Evolutionary conservation across 1,140 invertebrate genomes (phyloP), one percentile per base, ranked within the genome.

Genomic region (Nilaparvata lugens): DNA sequence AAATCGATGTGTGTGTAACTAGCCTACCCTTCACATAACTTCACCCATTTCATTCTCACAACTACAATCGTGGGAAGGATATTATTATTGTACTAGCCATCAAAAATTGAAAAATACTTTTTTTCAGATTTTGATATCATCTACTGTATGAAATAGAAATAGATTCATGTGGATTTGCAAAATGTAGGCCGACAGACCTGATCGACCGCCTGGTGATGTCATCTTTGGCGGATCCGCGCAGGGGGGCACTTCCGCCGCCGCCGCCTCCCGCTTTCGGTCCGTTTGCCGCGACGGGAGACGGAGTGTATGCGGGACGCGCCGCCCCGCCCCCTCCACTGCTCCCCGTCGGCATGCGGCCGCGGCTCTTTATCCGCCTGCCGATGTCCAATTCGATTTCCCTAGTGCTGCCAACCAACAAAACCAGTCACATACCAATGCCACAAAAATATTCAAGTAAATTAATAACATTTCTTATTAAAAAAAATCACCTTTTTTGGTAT

Each of bases 331-430:
- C 28, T 9, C 48, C 28, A 3, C 52, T 28, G 4, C 25, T 48
- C 18, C 51, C 58, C 11, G 60, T 35, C 11, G 67, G 64, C 56
- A 60, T 73, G 72, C 58, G 74, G 81, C 62, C 85, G 68, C 86
- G 79, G 74, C 92, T 93, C 64, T 89, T 83, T 73, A 88, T 88
- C 61, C 86, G 79, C 45, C 91, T 89, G 65, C 86, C 86, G 70
- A 88, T 87, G 74, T 90, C 91, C 62, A 88, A 81, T 78, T 95
- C 93, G 68, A 95, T 94, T 70, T 92, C 91, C 71, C 91, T 85
- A 67, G 92, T 91, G 75, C 89, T 92, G 77, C 25, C 81, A 81
- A 43, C 25, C 64, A 28, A 52, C 5, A 24, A 23, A 57, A 1
- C n/a, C n/a, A n/a, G n/a, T n/a, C n/a, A n/a, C n/a, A n/a, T n/a